Conservation (phyloP, 2,113 vertebrate genomes). For the Eulemur macaco region DNA sequence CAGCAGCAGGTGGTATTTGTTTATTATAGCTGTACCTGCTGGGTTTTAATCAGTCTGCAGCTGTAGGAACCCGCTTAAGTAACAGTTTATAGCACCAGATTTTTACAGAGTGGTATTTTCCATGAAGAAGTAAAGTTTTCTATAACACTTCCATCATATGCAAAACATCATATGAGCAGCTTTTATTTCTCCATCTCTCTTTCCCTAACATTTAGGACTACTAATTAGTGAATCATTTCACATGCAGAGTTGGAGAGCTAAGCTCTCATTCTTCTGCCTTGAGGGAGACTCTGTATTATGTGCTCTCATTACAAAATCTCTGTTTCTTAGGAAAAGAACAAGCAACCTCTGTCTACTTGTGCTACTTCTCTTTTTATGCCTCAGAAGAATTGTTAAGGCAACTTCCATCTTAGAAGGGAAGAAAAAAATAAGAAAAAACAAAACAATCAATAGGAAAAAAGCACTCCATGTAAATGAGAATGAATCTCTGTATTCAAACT, state of each 20-base stretch:
- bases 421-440: not conserved
- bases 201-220: constrained; percentile 71
- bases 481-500: constrained; percentile 43
- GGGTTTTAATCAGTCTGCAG: constrained; percentile 86
- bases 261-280: constrained; percentile 73
- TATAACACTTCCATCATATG: constrained; percentile 81
- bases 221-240: constrained; percentile 83
- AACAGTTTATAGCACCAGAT: constrained; percentile 76
- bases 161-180: constrained; percentile 72
- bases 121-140: constrained; percentile 42
- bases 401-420: constrained; percentile 46
- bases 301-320: constrained; percentile 64
- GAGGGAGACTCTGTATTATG: constrained; percentile 62
- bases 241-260: constrained; percentile 72
- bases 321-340: constrained; percentile 68
- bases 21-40: constrained; percentile 84
- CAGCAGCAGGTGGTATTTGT: constrained; percentile 87
- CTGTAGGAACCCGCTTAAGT: constrained; percentile 80
- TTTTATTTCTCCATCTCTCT: constrained; percentile 56
- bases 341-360: constrained; percentile 62
- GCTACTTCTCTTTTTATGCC: constrained; percentile 65
- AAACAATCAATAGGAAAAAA: not conserved
- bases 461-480: not conserved
- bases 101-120: constrained; percentile 74
- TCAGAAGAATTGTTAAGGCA: constrained; percentile 66